Percentiles rank a stretch among this genome's conserved stretches.
phyloP scores from a whole-genome alignment of 2,888 invertebrate species.

The Stenodera caucasica region DNA sequence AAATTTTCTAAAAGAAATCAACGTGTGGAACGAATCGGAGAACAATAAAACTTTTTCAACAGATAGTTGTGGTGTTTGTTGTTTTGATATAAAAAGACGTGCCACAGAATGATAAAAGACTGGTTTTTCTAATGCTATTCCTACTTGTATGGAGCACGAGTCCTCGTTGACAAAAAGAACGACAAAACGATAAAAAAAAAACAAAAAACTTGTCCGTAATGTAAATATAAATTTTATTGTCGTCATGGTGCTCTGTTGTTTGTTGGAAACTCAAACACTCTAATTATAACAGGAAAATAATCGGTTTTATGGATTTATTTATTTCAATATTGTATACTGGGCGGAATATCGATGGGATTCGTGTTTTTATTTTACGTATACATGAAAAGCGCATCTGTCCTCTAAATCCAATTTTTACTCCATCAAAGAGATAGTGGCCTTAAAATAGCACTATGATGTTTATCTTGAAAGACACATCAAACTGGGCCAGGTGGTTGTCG shows the following conservation, averaged over 20 bases:
- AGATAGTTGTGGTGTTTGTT: background rate
- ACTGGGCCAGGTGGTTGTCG: conserved; percentile 7
- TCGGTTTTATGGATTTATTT: no score
- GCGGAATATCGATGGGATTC: background rate
- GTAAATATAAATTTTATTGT: background rate
- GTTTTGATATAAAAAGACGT: conserved; percentile 4
- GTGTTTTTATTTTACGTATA: background rate
- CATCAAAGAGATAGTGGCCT: conserved; percentile 3
- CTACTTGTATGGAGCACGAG: background rate
- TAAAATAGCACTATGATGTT: background rate
- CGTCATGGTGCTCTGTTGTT: background rate
- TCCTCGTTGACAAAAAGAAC: background rate
- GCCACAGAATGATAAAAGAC: background rate
- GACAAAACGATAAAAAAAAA: background rate
- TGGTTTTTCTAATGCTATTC: background rate
- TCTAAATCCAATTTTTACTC: background rate
- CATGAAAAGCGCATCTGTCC: background rate
- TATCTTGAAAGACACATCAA: background rate
- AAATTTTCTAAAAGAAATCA: background rate
- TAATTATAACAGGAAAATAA: no score
- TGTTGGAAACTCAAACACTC: background rate
- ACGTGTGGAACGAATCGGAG: background rate
- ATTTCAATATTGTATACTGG: background rate
- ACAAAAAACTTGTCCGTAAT: background rate
- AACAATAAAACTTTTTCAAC: background rate